A percentile compares a stretch with the other conserved stretches of the same genome.
Conservation (phyloP, 2,113 vertebrate genomes). For the Platycercus adscitus region DNA sequence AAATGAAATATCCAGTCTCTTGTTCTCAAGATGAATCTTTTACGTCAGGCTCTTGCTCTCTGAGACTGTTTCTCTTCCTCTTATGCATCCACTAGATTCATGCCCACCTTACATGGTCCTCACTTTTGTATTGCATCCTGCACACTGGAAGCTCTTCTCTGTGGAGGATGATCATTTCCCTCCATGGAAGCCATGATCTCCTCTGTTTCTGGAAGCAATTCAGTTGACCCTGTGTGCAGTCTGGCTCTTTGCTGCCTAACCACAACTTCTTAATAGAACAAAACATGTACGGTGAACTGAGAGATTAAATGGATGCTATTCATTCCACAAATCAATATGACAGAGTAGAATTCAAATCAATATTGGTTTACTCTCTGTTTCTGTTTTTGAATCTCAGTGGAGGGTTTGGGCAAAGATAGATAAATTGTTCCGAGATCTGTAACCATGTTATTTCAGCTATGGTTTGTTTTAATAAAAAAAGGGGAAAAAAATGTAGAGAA, state of each 20-base stretch:
- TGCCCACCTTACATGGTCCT: background rate
- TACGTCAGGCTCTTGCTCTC: background rate
- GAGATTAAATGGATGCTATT: background rate
- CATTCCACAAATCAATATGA: background rate
- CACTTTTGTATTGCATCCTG: background rate
- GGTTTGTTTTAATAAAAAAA: background rate
- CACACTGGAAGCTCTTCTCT: background rate
- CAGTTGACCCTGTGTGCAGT: background rate
- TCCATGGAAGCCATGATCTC: accelerated
- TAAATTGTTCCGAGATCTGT: background rate
- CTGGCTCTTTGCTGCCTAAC: background rate
- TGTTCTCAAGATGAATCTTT: background rate
- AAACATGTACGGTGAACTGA: background rate
- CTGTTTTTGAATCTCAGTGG: background rate
- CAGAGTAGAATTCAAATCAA: background rate
- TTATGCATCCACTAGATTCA: background rate
- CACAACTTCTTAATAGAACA: background rate
- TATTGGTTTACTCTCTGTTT: background rate
- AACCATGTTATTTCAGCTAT: background rate
- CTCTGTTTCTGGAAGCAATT: background rate
- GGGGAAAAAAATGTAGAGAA: background rate
- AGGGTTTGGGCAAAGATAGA: background rate
- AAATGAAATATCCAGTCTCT: background rate
- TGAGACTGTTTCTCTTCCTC: background rate
- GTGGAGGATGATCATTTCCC: background rate